Base-by-base conservation (phyloP, 2,888 invertebrate genomes). In the Chrysina gloriosa region DNA sequence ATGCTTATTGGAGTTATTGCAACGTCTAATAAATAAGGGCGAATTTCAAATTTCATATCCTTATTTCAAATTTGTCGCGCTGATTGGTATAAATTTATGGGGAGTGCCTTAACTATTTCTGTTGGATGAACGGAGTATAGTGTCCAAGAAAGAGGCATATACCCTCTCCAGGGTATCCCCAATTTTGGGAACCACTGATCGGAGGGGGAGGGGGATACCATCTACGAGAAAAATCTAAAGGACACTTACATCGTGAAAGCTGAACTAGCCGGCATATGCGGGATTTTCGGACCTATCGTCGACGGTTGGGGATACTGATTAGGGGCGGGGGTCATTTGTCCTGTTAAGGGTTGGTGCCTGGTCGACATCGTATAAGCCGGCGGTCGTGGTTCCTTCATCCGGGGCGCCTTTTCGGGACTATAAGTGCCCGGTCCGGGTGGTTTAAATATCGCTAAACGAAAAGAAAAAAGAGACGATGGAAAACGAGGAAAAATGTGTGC, bases 381-480 rank as follows among this genome's bases (percentile, higher is more conserved):
- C 23, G 89, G 85, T 63, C 87, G 84, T 29, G 82, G 83, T 56
- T 86, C 85, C 75, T 84, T 85, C 80, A 85, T 84, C 16, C 86
- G 83, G 3, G 83, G 83, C 68, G 85, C 87, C 68, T 85, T 84
- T 78, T 89, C 88, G 0, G 89, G 88, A 9, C 85, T 85, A 80
- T 90, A 89, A 9, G 89, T 87, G 2, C 89, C 89, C 0, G 90
- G 90, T 0, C 90, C 90, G 5, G 90, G 90, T 50, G 86, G 85
- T 52, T 71, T 75, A 71, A 81, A 83, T 7, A 36, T 11, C 11
- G 63, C 83, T 81, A 65, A 45, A 73, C 69, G 16, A 64, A 25
- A 31, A 36, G 1, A 21, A 29, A 42, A 2, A 36, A 36, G 14
- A 36, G 7, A 34, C 7, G 5, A 34, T n/a, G n/a, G 4, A 29